Conservation (phyloP, 1,140 invertebrate species). For the Maconellicoccus hirsutus region DNA sequence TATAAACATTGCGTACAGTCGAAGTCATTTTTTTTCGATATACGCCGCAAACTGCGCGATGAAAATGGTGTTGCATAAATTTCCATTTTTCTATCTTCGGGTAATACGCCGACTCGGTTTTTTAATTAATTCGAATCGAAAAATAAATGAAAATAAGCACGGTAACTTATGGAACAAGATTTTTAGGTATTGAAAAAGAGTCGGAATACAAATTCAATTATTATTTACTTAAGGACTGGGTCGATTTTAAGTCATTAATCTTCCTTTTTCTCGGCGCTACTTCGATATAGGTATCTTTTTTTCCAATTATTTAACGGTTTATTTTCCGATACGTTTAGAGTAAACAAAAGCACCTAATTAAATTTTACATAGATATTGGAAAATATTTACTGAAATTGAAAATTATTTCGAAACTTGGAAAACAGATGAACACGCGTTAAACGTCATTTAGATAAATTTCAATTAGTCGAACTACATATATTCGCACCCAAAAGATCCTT, state of each 20-base stretch:
- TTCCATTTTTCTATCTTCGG: too few species aligned
- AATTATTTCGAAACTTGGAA: too few species aligned
- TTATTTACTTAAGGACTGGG: background rate
- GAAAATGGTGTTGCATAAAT: too few species aligned
- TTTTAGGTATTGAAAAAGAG: background rate
- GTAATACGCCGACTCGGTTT: too few species aligned
- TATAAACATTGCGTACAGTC: constrained; percentile 16
- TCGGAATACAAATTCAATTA: background rate
- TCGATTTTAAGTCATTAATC: background rate
- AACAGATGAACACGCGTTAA: too few species aligned
- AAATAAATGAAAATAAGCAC: too few species aligned
- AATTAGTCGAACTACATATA: too few species aligned
- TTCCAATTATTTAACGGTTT: background rate
- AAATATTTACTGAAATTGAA: too few species aligned
- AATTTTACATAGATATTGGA: background rate
- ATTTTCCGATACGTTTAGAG: background rate
- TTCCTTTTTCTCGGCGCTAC: background rate
- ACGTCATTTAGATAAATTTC: too few species aligned
- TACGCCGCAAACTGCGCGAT: too few species aligned
- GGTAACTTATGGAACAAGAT: background rate
- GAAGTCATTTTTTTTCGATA: background rate
- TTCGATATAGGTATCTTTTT: background rate
- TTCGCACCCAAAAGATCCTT: too few species aligned
- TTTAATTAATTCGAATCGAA: too few species aligned
- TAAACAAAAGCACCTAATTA: background rate